These are phyloP conservation scores for Eupithecia inturbata DNA, from an alignment of 2,888 invertebrate genomes.

Conservation along the genomic window DNA sequence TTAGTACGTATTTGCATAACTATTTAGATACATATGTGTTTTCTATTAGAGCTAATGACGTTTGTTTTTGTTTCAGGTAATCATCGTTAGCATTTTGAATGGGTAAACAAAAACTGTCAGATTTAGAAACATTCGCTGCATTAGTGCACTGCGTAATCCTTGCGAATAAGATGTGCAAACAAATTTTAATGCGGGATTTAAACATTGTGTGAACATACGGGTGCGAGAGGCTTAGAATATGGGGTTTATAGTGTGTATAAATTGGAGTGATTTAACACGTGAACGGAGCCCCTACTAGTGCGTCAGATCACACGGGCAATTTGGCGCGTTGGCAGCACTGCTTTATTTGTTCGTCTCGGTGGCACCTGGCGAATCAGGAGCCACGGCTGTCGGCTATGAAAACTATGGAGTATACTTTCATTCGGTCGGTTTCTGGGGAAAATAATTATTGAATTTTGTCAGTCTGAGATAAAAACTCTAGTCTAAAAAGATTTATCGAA, in stretches of 20 bases:
- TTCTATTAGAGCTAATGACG: slow-evolving; percentile 52
- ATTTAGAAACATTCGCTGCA: slow-evolving; percentile 47
- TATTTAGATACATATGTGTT: slow-evolving; percentile 45
- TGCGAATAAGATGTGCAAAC: slow-evolving; percentile 53
- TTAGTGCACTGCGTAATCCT: slow-evolving; percentile 55
- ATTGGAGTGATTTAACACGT: slow-evolving; percentile 77
- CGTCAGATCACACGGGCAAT: slow-evolving; percentile 78
- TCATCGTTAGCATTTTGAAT: slow-evolving; percentile 53
- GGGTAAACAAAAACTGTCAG: slow-evolving; percentile 53
- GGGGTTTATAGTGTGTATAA: slow-evolving; percentile 63
- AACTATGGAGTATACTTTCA: slow-evolving; percentile 49
- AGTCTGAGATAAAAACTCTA: neutral
- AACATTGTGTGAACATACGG: slow-evolving; percentile 57
- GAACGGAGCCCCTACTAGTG: slow-evolving; percentile 75
- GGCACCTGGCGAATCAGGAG: slow-evolving; percentile 73
- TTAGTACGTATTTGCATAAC: slow-evolving; percentile 56
- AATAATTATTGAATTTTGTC: neutral
- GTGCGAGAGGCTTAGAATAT: slow-evolving; percentile 35
- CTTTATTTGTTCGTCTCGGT: slow-evolving; percentile 68
- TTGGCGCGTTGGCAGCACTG: slow-evolving; percentile 70
- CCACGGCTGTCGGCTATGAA: slow-evolving; percentile 54
- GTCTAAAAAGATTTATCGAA: neutral
- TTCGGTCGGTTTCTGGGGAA: neutral
- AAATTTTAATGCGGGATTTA: slow-evolving; percentile 56
- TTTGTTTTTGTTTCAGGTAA: slow-evolving; percentile 78